Evolutionary conservation across 2,797 vertebrate genomes (phyloP), one percentile per base, ranked within the genome.

Genomic region (Threskiornis aethiopicus): DNA sequence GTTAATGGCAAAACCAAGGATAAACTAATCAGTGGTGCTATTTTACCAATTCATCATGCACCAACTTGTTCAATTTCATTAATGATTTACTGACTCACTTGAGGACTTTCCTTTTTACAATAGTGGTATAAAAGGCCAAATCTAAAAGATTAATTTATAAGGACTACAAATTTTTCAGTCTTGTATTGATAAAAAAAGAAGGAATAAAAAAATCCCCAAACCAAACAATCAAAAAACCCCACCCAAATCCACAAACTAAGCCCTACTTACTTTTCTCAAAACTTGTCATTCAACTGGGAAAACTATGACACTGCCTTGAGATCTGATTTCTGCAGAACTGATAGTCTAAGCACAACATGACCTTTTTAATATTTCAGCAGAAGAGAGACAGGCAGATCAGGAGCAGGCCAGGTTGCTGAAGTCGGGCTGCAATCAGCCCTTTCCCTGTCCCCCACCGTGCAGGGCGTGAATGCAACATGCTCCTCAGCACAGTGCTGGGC

Each of bases 381-480:
- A 33, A 86, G 35, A n/a, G 67, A 62, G 37, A 39, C 5, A 28
- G 37, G 20, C 31, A 59, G 65, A 29, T 9, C 15, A 65, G 61
- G 18, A 69, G 13, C 37, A 72, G 42, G 19, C 22, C 26, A 46
- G 20, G 11, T 3, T 75, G 20, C 46, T 51, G 61, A 37, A 11
- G 10, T 21, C 20, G 29, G 22, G 52, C 58, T 87, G 35, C 49
- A 44, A 9, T 12, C 25, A 44, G 37, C 39, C 31, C 37, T 52
- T 62, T 62, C 28, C 21, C n/a, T 24, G 16, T 31, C 35, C 21
- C 3, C 0, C 18, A 28, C 7, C 16, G 13, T 0, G 0, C 16
- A 22, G n/a, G n/a, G 2, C 12, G 1, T 6, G 5, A 16, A 25
- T 6, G 16, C 28, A 55, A 13, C 5, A 7, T 0, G 0, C 4